phyloP scores from a whole-genome alignment of 1,140 invertebrate species.

The Hylyphantes graminicola region DNA sequence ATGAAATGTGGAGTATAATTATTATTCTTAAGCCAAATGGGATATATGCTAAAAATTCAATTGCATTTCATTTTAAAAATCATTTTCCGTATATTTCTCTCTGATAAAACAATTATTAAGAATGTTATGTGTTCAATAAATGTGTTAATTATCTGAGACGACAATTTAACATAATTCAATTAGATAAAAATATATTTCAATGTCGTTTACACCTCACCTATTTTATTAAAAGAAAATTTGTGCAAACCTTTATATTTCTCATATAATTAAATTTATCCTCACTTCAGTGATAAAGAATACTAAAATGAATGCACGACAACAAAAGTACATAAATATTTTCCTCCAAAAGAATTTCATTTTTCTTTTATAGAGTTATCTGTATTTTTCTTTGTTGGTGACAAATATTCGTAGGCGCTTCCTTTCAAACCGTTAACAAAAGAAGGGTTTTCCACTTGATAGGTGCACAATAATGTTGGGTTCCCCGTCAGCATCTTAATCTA shows the following conservation, averaged over 20 bases:
- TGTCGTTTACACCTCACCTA: neutral
- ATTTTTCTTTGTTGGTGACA: neutral
- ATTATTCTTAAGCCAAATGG: too few species aligned
- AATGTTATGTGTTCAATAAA: neutral
- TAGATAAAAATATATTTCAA: neutral
- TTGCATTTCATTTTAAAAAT: too few species aligned
- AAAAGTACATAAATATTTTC: neutral
- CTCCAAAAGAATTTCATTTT: neutral
- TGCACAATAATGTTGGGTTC: slow-evolving; percentile 8
- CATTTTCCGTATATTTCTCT: too few species aligned
- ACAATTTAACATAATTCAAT: neutral
- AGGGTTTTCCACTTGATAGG: slow-evolving; percentile 29
- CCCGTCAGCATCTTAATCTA: too few species aligned
- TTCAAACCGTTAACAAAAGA: neutral
- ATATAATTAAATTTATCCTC: neutral
- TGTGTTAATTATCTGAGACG: neutral
- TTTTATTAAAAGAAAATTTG: neutral
- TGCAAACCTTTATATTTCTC: neutral
- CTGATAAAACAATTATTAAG: too few species aligned
- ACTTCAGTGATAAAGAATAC: neutral
- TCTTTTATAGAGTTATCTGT: neutral
- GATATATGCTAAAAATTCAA: too few species aligned
- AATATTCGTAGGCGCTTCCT: neutral
- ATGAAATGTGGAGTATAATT: too few species aligned
- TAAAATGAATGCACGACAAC: neutral